Evolutionary conservation across 2,888 invertebrate genomes (phyloP), one percentile per base, ranked within the genome.

Genomic region (Papilio demoleus): DNA sequence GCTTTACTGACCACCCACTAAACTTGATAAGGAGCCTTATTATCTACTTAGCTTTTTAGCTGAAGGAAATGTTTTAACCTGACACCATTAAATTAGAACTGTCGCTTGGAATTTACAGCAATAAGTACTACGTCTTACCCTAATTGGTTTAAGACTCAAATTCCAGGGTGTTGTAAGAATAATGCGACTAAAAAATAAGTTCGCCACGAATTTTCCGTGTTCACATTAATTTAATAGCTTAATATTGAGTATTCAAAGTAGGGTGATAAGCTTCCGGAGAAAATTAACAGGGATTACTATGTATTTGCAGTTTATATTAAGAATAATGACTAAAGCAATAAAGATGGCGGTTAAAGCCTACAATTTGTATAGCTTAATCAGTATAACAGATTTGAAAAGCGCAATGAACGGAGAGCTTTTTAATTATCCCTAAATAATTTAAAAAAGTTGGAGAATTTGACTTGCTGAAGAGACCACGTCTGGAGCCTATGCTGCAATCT

Each of bases 321-420:
- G 68, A 63, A 67, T 47, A 67, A 82, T 79, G 85, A 83, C 81
- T 79, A 72, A 80, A 73, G 84, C 82, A 87, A 89, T 88, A 88
- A 85, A 80, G 80, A 79, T 70, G 73, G 83, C 77, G 87, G 85
- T 83, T 78, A 76, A 78, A 76, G 75, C 77, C 79, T 77, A 80
- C 81, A 79, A 86, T 85, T 85, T 85, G 85, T 82, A 83, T 81
- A 79, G 85, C 84, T 88, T 87, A 87, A 88, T 88, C 87, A 86
- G 83, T 78, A 77, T 74, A 72, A 71, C 71, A 70, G 70, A 45
- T 53, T 66, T 65, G 70, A 69, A 71, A 71, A 70, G 71, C 67
- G 27, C 74, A 73, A 75, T 75, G 72, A 72, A 71, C 71, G 67
- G 62, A 71, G 70, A 70, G 71, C 67, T 67, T 72, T 73, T 75